Conservation (phyloP, 2,113 vertebrate genomes). For the Anseranas semipalmata region DNA sequence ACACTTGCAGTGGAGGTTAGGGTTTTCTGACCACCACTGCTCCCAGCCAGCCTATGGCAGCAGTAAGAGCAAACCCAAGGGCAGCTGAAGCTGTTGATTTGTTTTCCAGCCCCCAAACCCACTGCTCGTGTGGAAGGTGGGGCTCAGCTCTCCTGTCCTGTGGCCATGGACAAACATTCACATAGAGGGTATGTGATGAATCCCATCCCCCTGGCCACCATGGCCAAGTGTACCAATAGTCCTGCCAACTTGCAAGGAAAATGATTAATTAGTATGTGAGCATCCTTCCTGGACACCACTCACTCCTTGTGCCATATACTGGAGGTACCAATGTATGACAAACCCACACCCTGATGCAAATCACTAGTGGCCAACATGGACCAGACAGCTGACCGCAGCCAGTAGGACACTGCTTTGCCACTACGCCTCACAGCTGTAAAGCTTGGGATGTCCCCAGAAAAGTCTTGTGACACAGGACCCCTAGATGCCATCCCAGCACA, state of each 20-base stretch:
- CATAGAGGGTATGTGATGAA: background rate
- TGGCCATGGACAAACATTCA: background rate
- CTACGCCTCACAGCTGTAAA: background rate
- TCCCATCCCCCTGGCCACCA: background rate
- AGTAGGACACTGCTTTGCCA: background rate
- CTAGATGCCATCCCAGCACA: background rate
- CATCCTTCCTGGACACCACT: background rate
- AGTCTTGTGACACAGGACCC: background rate
- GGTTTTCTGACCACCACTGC: background rate
- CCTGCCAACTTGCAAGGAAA: background rate
- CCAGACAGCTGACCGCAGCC: background rate
- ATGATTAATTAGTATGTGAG: background rate
- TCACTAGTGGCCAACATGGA: background rate
- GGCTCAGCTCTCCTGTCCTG: background rate
- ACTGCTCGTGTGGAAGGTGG: fast-evolving
- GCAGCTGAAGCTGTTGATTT: background rate
- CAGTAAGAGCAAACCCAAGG: background rate
- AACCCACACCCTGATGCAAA: background rate
- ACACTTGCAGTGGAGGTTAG: background rate
- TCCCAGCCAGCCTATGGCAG: background rate
- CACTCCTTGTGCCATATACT: background rate
- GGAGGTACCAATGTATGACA: background rate
- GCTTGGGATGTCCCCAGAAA: background rate
- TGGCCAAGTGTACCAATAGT: background rate
- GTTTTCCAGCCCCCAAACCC: background rate